Percentiles rank a stretch among this genome's conserved stretches.
Conservation (phyloP, 2,888 invertebrate species). For the Bombylius major region DNA sequence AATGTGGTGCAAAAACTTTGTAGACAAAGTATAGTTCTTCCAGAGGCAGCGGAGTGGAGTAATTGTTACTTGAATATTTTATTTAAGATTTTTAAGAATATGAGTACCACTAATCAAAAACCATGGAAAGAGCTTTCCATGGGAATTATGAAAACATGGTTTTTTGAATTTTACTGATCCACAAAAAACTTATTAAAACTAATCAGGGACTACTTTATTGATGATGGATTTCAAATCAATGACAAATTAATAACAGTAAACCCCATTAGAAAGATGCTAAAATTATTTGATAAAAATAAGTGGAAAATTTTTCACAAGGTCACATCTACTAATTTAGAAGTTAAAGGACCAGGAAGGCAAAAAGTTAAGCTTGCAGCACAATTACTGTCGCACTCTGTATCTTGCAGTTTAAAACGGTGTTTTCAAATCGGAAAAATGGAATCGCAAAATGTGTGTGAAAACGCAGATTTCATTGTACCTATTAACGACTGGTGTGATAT, state of each 20-base stretch:
- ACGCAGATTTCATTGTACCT: too few relatives aligned
- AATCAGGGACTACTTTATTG: slow-evolving; percentile 4
- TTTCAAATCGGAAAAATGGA: too few relatives aligned
- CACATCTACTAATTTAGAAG: neutral
- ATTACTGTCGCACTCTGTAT: slow-evolving; percentile 3
- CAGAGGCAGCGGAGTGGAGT: too few relatives aligned
- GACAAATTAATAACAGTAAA: neutral
- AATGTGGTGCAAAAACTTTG: too few relatives aligned
- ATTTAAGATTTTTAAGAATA: too few relatives aligned
- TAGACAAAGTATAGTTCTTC: too few relatives aligned
- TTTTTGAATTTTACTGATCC: neutral
- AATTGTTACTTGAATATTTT: too few relatives aligned
- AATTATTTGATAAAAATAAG: too few relatives aligned
- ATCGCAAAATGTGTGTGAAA: too few relatives aligned
- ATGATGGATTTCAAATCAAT: neutral
- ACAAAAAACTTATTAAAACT: slow-evolving; percentile 6
- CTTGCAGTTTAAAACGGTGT: too few relatives aligned
- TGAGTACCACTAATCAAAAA: slow-evolving; percentile 1
- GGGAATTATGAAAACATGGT: neutral
- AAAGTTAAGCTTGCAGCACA: slow-evolving; percentile 8
- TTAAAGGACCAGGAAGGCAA: neutral
- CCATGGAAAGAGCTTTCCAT: neutral
- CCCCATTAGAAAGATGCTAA: neutral
- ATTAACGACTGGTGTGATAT: too few relatives aligned
- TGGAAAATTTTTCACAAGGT: slow-evolving; percentile 1